phyloP scores from a whole-genome alignment of 2,797 vertebrate genomes.

The Odontamblyopus lacepedii region DNA sequence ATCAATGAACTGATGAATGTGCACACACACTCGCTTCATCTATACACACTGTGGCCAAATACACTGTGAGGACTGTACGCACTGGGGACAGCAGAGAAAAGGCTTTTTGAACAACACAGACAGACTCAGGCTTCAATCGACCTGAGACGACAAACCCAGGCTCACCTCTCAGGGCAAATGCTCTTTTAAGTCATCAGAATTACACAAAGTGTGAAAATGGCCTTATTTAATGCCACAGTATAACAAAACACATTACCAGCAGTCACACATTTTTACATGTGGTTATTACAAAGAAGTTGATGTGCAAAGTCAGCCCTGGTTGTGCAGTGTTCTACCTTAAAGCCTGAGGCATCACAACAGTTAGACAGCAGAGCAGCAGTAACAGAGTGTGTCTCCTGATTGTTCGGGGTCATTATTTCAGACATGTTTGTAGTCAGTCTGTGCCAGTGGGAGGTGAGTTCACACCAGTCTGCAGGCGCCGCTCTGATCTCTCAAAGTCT shows the following conservation, averaged over 20 bases:
- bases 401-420: conserved; percentile 5
- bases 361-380: neutral
- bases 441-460: conserved; percentile 3
- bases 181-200: no score
- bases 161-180: no score
- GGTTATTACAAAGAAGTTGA: neutral
- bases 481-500: conserved; percentile 8
- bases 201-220: no score
- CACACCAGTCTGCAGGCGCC: neutral
- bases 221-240: neutral
- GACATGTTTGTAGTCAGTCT: conserved; percentile 3
- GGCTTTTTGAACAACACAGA: no score
- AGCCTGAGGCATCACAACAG: neutral
- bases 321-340: neutral
- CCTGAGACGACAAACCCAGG: no score
- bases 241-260: neutral
- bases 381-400: neutral
- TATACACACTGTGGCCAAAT: no score
- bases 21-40: no score
- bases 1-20: no score
- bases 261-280: neutral
- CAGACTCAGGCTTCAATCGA: no score
- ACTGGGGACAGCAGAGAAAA: no score
- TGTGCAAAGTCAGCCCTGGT: neutral
- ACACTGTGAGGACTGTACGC: no score